Conservation (phyloP, 2,797 vertebrate genomes). For the Sebastes nivosus region DNA sequence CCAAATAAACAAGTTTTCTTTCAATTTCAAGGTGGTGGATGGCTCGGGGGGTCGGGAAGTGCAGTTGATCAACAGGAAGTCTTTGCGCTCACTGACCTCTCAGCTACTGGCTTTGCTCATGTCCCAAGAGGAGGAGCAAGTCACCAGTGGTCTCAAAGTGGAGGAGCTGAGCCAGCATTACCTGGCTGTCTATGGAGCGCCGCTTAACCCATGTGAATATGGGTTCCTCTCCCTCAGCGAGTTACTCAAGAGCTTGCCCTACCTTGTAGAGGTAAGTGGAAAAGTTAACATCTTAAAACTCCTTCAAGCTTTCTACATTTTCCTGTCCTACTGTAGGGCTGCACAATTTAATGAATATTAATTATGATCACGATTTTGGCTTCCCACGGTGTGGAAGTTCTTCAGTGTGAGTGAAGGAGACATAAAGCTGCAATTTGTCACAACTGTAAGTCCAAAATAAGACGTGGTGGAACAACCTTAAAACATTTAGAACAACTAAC, state of each 20-base stretch:
- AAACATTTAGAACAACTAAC: no score
- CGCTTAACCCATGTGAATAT: slow-evolving; percentile 96
- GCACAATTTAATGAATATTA: no score
- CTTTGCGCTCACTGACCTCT: slow-evolving; percentile 90
- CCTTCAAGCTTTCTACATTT: background rate
- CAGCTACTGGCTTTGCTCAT: slow-evolving; percentile 93
- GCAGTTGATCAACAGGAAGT: slow-evolving; percentile 96
- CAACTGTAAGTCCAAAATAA: no score
- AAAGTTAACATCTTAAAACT: background rate
- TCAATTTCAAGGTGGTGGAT: slow-evolving; percentile 84
- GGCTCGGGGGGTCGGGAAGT: slow-evolving; percentile 87
- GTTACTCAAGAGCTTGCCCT: slow-evolving; percentile 94
- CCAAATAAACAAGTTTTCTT: background rate
- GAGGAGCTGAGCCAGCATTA: slow-evolving; percentile 88
- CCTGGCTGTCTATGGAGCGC: slow-evolving; percentile 74
- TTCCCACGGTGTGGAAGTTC: no score
- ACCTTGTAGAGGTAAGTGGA: slow-evolving; percentile 89
- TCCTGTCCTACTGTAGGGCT: background rate
- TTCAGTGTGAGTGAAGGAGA: no score
- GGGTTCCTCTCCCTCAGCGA: slow-evolving; percentile 95
- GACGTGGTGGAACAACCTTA: no score
- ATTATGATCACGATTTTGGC: no score
- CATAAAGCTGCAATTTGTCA: no score
- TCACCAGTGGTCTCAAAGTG: slow-evolving; percentile 78
- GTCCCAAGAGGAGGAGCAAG: slow-evolving; percentile 87